phyloP scores from a whole-genome alignment of 2,888 invertebrate genomes.

The Lissonota sp. region DNA sequence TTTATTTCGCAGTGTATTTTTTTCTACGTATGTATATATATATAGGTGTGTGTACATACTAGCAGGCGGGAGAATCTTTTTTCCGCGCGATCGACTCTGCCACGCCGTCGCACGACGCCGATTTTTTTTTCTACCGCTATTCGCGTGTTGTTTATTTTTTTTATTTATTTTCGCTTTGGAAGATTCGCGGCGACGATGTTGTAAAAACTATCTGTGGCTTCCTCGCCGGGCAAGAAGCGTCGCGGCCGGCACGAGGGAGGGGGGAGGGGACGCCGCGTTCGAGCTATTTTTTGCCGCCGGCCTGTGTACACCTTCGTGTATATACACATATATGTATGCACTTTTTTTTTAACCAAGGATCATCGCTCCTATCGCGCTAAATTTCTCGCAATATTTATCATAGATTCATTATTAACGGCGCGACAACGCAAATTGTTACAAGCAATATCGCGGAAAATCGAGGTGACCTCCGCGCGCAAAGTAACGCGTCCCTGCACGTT shows the following conservation, averaged over 20 bases:
- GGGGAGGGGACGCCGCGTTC: constrained; percentile 73
- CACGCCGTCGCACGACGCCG: constrained; percentile 43
- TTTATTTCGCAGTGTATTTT: constrained; percentile 19
- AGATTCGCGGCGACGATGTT: constrained; percentile 17
- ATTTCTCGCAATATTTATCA: constrained; percentile 47
- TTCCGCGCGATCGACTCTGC: constrained; percentile 27
- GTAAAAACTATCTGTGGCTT: constrained; percentile 46
- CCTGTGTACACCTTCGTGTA: constrained; percentile 63
- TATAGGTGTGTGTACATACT: neutral
- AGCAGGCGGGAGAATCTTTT: constrained; percentile 25
- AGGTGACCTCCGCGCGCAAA: constrained; percentile 15
- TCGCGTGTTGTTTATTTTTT: neutral
- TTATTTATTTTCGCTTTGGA: neutral
- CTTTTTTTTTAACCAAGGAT: constrained; percentile 69
- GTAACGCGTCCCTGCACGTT: constrained; percentile 5
- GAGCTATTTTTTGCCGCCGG: constrained; percentile 70
- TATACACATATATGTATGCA: constrained; percentile 65
- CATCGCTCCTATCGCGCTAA: constrained; percentile 68
- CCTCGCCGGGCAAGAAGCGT: constrained; percentile 51
- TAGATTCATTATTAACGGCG: constrained; percentile 17
- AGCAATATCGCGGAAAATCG: constrained; percentile 15
- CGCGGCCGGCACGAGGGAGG: constrained; percentile 60
- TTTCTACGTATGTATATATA: constrained; percentile 3
- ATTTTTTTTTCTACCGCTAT: neutral
- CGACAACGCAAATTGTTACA: neutral